Evolutionary conservation across 2,888 invertebrate genomes (phyloP), one percentile per base, ranked within the genome.

Genomic region (Pardosa pseudoannulata): DNA sequence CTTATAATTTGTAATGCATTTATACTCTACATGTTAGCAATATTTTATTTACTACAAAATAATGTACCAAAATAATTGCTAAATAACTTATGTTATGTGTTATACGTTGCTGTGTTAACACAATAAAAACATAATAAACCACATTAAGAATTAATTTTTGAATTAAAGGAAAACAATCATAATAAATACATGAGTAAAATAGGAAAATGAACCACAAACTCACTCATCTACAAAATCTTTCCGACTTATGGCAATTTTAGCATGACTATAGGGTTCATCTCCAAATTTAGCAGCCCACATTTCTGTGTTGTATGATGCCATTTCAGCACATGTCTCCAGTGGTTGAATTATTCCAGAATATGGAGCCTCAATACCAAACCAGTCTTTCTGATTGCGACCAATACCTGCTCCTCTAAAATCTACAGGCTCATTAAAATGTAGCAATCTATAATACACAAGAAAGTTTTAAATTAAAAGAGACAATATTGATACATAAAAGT

Each of bases 371-470:
- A 67, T 72, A 19, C 76, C 79, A 81, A 80, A 74, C 75, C 82
- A 81, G 27, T 80, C 73, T 36, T 75, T 86, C 28, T 81, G 78
- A 36, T 72, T 81, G 29, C 94, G 93, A 13, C 95, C 95, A 73
- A 95, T 94, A 88, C 94, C 94, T 62, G 94, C 96, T 89, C 93
- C 94, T 79, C 93, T 92, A 91, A 95, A 95, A 27, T 93, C 92
- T 64, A 94, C 90, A 0, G 95, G 94, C 68, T 94, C 92, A 89
- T 94, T 94, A 89, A 96, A 94, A 88, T 93, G 93, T 11, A 95
- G 90, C 19, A 94, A 92, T 88, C 94, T 95, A 90, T 64, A 39
- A 89, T 46, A 67, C 23, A 19, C 27, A 31, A n/a, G n/a, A 7
- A 11, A 0, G 9, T 64, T 16, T 56, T 1, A 64, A 1, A 64